phyloP scores from a whole-genome alignment of 2,113 vertebrate genomes.

The Cromileptes altivelis region DNA sequence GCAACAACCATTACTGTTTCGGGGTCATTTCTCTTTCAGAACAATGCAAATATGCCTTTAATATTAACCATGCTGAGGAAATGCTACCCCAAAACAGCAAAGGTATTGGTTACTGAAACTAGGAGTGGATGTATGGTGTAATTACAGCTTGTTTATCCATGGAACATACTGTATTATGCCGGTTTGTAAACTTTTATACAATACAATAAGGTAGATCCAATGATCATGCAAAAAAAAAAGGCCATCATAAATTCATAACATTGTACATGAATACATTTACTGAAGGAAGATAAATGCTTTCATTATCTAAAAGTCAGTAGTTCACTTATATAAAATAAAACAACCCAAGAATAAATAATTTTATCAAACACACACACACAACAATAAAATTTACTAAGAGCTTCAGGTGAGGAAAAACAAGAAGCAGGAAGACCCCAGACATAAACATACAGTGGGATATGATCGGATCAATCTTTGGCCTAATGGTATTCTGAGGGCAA shows the following conservation, averaged over 20 bases:
- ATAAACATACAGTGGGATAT: not conserved
- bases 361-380: conserved; percentile 32
- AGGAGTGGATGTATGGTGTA: conserved; percentile 20
- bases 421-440: not conserved
- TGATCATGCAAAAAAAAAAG: not conserved
- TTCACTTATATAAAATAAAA: conserved; percentile 4
- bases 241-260: not conserved
- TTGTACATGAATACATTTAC: not conserved
- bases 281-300: conserved; percentile 19
- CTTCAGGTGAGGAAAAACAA: conserved; percentile 8
- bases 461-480: conserved; percentile 10
- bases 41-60: not conserved
- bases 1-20: not conserved
- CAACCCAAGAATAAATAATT: conserved; percentile 71
- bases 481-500: not conserved
- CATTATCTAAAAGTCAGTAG: conserved; percentile 19
- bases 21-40: not conserved
- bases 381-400: conserved; percentile 30
- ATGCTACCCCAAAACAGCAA: not conserved
- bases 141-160: not conserved
- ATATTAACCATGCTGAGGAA: not conserved
- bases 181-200: conserved; percentile 40
- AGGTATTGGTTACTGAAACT: not conserved
- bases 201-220: conserved; percentile 1
- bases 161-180: not conserved